phyloP scores from a whole-genome alignment of 2,888 invertebrate species.

The Bhutanitis thaidina region DNA sequence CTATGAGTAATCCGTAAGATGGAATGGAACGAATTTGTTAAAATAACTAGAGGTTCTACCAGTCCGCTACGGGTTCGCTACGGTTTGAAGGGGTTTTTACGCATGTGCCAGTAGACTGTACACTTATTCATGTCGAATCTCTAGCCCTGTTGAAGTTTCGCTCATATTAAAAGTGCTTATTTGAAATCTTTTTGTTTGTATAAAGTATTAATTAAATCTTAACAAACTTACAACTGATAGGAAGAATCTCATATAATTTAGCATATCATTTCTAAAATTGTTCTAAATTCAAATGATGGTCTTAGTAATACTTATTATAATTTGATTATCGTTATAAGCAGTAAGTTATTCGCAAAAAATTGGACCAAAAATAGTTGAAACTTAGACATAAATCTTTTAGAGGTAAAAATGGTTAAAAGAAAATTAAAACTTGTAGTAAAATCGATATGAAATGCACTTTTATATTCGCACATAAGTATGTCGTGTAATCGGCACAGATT shows the following conservation, averaged over 20 bases:
- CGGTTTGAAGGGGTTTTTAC: neutral
- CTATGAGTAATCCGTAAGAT: neutral
- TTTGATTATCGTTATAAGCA: no score
- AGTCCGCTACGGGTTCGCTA: neutral
- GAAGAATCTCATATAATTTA: no score
- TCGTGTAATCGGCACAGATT: slow-evolving; percentile 41
- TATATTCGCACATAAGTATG: slow-evolving; percentile 28
- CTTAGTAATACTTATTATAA: no score
- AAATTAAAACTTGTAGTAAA: slow-evolving; percentile 13
- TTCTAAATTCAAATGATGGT: no score
- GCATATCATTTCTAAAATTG: no score
- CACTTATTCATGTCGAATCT: neutral
- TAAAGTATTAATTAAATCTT: no score
- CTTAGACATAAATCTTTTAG: neutral
- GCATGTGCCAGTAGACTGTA: slow-evolving; percentile 9
- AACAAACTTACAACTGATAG: no score
- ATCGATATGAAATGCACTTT: slow-evolving; percentile 29
- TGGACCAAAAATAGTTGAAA: no score
- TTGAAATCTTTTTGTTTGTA: no score
- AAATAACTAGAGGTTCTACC: neutral
- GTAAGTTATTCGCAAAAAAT: no score
- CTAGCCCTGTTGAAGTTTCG: neutral
- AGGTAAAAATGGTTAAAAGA: slow-evolving; percentile 6
- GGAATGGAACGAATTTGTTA: neutral
- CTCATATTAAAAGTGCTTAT: no score